Conservation (phyloP, 1,140 invertebrate species). For the Platorchestia sp. region DNA sequence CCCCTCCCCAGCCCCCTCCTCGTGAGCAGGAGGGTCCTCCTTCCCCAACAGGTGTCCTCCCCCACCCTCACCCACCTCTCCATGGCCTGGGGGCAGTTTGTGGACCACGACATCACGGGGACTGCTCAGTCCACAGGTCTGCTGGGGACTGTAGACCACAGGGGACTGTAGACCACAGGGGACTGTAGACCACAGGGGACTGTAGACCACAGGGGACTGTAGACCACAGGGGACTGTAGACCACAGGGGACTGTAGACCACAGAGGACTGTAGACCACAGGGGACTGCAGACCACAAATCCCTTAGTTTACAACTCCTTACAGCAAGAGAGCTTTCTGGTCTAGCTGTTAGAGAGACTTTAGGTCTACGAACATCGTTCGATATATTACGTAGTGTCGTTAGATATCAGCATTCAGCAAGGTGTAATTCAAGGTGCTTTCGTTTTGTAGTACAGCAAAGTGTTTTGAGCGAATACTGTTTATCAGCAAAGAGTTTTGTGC, state of each 20-base stretch:
- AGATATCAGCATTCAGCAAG: too few relatives aligned
- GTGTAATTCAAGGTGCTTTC: too few relatives aligned
- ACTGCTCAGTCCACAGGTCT: constrained; percentile 66
- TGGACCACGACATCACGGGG: constrained; percentile 81
- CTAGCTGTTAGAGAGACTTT: too few relatives aligned
- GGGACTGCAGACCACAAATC: not conserved
- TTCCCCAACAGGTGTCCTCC: constrained; percentile 72
- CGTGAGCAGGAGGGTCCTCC: constrained; percentile 75
- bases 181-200: not conserved
- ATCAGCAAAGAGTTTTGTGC: too few relatives aligned
- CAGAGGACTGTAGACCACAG: too few relatives aligned
- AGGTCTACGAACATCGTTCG: too few relatives aligned
- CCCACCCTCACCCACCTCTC: constrained; percentile 78
- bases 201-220: not conserved
- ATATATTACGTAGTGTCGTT: too few relatives aligned
- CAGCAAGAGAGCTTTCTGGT: too few relatives aligned
- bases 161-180: too few relatives aligned
- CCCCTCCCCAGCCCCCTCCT: constrained; percentile 81
- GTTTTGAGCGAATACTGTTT: too few relatives aligned
- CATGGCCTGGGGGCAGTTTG: constrained; percentile 85
- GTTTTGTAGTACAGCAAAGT: too few relatives aligned
- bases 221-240: not conserved
- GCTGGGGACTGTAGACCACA: not conserved
- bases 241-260: constrained; percentile 57
- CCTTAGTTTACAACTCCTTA: too few relatives aligned